Conservation (phyloP, 2,888 invertebrate species). For the Iselma pallidipennis region DNA sequence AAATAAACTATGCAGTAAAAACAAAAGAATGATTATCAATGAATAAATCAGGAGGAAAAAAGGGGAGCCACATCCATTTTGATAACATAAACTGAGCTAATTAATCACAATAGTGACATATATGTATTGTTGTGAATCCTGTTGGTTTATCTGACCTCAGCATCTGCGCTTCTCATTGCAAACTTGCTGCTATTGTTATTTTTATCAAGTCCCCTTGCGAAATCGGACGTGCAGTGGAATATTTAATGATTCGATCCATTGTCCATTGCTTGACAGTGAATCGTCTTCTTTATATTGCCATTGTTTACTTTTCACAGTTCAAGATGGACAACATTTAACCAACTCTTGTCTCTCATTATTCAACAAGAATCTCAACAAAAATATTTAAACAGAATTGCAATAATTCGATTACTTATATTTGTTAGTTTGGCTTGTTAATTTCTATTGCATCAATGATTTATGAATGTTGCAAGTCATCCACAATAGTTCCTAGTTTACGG, state of each 20-base stretch:
- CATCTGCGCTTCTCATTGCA: slow-evolving; percentile 47
- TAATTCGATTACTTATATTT: slow-evolving; percentile 4
- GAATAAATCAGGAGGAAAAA: not conserved
- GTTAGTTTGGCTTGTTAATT: slow-evolving; percentile 1
- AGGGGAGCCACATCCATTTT: not conserved
- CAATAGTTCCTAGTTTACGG: slow-evolving; percentile 23
- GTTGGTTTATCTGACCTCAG: slow-evolving; percentile 43
- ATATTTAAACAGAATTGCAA: slow-evolving; percentile 3
- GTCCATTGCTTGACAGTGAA: slow-evolving; percentile 45
- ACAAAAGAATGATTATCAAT: not conserved
- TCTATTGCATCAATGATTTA: slow-evolving; percentile 19
- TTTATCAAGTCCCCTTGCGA: slow-evolving; percentile 46
- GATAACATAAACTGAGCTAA: slow-evolving; percentile 33
- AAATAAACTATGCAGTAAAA: not conserved
- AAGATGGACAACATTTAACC: not conserved
- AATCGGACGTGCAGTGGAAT: slow-evolving; percentile 49
- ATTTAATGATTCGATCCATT: slow-evolving; percentile 49
- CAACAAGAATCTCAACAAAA: not conserved
- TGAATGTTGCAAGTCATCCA: slow-evolving; percentile 26
- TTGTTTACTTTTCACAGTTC: slow-evolving; percentile 34
- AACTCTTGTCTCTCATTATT: slow-evolving; percentile 1
- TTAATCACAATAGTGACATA: slow-evolving; percentile 48
- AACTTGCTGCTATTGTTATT: slow-evolving; percentile 49
- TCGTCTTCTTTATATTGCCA: slow-evolving; percentile 43
- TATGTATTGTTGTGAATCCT: slow-evolving; percentile 40